Base-by-base conservation (phyloP, 2,797 vertebrate genomes). In the Astyanax mexicanus region DNA sequence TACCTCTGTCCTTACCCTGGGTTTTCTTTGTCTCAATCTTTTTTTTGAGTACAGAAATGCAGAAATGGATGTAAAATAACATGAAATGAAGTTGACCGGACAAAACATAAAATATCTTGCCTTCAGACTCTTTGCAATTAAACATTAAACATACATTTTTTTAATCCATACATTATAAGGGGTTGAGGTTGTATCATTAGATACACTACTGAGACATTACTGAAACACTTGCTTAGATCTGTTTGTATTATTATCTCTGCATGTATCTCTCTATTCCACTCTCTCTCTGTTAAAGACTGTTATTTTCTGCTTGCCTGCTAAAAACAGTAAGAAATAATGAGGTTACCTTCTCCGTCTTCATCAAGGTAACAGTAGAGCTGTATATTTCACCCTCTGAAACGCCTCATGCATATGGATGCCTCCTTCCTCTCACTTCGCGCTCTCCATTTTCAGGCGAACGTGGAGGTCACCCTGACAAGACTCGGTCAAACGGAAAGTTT, bases 371-470 rank as follows among this genome's bases (percentile, higher is more conserved):
- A 25, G 29, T 9, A 55, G 13, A 15, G 35, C n/a, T 40, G 12
- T 1, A 12, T 19, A 35, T 32, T 19, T 38, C 32, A 19, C 2
- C 57, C 17, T 32, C 49, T 70, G 29, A 21, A 1, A 37, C 17
- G 19, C 12, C 69, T 38, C 11, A 72, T 62, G 55, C 57, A 62
- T 49, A 72, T 61, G 42, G 57, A 60, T 61, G 3, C 47, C 70
- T 47, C 44, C 29, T 37, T 72, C 21, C 32, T 62, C 12, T 72
- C 44, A 23, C 44, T 35, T 37, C 51, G 42, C 44, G 1, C 32
- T 64, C 42, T n/a, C 45, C 21, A 17, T 61, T 37, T 35, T 17
- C 32, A 62, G 70, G 32, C 19, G 17, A 27, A 62, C 19, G 21
- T 37, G 27, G 25, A 38, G 70, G 57, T 72, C 44, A 51, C 6